A percentile compares a stretch with the other conserved stretches of the same genome.
These are phyloP conservation scores for Gnathonemus longibarbis DNA, from an alignment of 2,113 vertebrate species.

Conservation along the genomic window DNA sequence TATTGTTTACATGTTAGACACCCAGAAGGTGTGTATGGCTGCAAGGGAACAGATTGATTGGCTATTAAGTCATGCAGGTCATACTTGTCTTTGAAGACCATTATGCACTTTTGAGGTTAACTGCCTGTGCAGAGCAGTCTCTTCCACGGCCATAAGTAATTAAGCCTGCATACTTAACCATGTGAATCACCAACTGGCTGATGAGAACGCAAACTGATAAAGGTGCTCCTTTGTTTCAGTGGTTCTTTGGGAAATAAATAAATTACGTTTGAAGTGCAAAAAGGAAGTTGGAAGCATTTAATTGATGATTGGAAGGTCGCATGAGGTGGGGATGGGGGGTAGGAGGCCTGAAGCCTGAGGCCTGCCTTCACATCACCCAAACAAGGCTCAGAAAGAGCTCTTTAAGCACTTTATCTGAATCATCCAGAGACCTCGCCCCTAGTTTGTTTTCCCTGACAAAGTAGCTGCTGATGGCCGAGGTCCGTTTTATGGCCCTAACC, in stretches of 20 bases:
- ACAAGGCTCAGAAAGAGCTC: background rate
- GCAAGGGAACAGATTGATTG: conserved; percentile 28
- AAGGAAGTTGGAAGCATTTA: conserved; percentile 34
- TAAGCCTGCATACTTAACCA: background rate
- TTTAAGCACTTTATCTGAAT: conserved; percentile 31
- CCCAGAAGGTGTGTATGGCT: background rate
- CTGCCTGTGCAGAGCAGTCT: background rate
- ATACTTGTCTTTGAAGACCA: background rate
- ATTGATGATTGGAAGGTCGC: background rate
- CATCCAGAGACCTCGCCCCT: conserved; percentile 22
- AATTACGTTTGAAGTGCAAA: conserved; percentile 57
- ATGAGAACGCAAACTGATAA: conserved; percentile 16
- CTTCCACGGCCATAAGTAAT: background rate
- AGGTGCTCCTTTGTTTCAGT: conserved; percentile 43
- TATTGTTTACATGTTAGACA: background rate
- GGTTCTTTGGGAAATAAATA: conserved; percentile 53
- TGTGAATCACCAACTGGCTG: background rate
- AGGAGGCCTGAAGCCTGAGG: background rate
- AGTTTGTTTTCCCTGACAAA: conserved; percentile 1
- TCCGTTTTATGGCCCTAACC: background rate
- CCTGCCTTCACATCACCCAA: background rate
- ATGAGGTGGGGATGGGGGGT: background rate
- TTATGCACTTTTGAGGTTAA: background rate
- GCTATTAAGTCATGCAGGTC: background rate
- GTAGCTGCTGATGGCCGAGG: background rate